A percentile compares a stretch with the other conserved stretches of the same genome.
These are phyloP conservation scores for Zingel zingel DNA, from an alignment of 2,113 vertebrate species.

Conservation along the genomic window DNA sequence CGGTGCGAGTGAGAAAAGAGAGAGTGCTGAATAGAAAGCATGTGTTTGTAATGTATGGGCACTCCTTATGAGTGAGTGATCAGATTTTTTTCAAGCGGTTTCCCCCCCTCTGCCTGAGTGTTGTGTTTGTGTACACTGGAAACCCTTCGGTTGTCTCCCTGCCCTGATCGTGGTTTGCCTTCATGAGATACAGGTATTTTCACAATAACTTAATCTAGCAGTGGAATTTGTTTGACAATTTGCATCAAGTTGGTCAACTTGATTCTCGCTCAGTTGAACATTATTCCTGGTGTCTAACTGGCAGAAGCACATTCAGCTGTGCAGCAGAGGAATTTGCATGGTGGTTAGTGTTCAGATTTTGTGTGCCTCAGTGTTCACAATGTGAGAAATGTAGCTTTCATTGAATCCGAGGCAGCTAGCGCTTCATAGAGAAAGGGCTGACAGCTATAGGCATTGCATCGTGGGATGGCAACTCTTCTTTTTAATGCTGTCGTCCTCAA, in stretches of 20 bases:
- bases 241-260: constrained; percentile 23
- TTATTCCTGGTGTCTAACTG: constrained; percentile 17
- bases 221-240: constrained; percentile 40
- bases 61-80: constrained; percentile 49
- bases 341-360: constrained; percentile 44
- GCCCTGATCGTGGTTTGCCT: constrained; percentile 21
- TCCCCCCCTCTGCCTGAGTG: background rate
- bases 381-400: constrained; percentile 57
- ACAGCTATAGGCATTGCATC: constrained; percentile 20
- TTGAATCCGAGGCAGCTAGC: constrained; percentile 44
- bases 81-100: constrained; percentile 7
- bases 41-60: constrained; percentile 51
- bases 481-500: background rate
- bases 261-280: constrained; percentile 7
- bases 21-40: constrained; percentile 34
- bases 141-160: background rate
- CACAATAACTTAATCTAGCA: constrained; percentile 1
- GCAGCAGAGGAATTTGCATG: constrained; percentile 47
- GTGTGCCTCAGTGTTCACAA: constrained; percentile 44
- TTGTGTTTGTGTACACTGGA: background rate
- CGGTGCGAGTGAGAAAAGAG: constrained; percentile 34
- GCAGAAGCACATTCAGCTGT: constrained; percentile 20
- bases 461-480: constrained; percentile 15
- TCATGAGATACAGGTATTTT: constrained; percentile 26
- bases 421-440: constrained; percentile 21